Base-by-base conservation (phyloP, 2,113 vertebrate genomes). In the Pterophyllum scalare region DNA sequence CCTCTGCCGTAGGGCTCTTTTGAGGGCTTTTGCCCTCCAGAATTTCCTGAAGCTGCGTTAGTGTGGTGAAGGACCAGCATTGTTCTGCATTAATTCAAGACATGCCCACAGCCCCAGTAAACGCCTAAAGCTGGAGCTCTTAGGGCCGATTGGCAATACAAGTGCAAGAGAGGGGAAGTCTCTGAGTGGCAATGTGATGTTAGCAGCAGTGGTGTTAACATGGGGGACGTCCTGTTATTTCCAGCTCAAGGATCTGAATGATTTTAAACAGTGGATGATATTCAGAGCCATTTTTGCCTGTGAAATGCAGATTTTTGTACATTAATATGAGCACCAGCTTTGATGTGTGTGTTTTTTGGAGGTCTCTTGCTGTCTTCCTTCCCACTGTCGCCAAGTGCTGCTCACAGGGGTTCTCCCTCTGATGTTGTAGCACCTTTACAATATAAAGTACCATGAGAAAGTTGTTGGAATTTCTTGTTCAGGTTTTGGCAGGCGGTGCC, bases 21-120 rank as follows among this genome's bases (percentile, higher is more conserved):
- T 31, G 43, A 70, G 49, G 65, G 65, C 43, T 13, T 70, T 72
- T 3, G 10, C 26, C 43, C 26, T 72, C 65, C 65, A 52, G 43
- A 52, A 72, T 31, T 72, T 72, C 26, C 17, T 52, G 24, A 72
- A 52, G 65, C 43, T 52, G 65, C 43, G 28, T 4, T 20, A 19
- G 10, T 31, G 65, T 49, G 0, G 5, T 72, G 17, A 9, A 52
- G 43, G 24, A 52, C 0, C 24, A 52, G 24, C 6, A 12, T 31
- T 26, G 65, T 3, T 49, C 43, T 28, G 43, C 65, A 70, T 70
- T 1, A 26, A 72, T 72, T 2, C 43, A 31, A 8, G 20, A 6
- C 10, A 5, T 31, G 43, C 17, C 17, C 65, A 52, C 43, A 0
- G 65, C 26, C 43, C 43, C 17, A 5, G 43, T 72, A 72, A 38